Conservation (phyloP, 2,113 vertebrate genomes). For the Ramphastos sulfuratus region DNA sequence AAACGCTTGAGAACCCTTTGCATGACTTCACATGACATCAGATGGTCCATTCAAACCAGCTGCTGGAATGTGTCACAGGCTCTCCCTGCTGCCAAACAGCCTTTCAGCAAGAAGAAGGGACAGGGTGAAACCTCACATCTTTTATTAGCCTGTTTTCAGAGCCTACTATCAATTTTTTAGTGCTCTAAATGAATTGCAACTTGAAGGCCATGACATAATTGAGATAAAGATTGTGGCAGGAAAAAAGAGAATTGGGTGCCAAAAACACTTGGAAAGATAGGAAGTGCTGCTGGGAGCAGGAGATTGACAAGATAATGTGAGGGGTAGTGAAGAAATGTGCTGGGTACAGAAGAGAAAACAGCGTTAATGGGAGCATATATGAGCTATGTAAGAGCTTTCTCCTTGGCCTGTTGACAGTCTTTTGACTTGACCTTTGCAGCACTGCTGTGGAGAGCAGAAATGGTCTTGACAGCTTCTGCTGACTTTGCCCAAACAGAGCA, state of each 20-base stretch:
- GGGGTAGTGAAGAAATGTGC: neutral
- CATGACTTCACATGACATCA: accelerated
- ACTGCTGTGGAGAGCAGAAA: neutral
- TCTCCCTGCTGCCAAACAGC: neutral
- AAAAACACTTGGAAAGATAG: neutral
- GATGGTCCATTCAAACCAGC: neutral
- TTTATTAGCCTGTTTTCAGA: neutral
- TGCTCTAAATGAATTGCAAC: neutral
- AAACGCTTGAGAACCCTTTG: neutral
- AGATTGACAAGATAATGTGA: neutral
- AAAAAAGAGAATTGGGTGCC: neutral
- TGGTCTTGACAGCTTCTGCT: neutral
- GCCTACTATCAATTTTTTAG: neutral
- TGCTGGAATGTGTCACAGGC: neutral
- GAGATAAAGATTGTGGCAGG: neutral
- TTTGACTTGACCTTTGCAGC: neutral
- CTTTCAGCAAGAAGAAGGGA: neutral
- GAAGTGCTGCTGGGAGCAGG: neutral
- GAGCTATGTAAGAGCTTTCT: neutral
- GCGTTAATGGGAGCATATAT: neutral
- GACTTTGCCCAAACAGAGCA: neutral
- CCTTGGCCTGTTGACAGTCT: neutral
- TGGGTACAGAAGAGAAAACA: neutral
- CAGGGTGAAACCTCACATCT: neutral
- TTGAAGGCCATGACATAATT: neutral